Percentiles rank a stretch among this genome's conserved stretches.
These are phyloP conservation scores for Proteles cristata DNA, from an alignment of 2,113 vertebrate genomes.

Conservation along the genomic window DNA sequence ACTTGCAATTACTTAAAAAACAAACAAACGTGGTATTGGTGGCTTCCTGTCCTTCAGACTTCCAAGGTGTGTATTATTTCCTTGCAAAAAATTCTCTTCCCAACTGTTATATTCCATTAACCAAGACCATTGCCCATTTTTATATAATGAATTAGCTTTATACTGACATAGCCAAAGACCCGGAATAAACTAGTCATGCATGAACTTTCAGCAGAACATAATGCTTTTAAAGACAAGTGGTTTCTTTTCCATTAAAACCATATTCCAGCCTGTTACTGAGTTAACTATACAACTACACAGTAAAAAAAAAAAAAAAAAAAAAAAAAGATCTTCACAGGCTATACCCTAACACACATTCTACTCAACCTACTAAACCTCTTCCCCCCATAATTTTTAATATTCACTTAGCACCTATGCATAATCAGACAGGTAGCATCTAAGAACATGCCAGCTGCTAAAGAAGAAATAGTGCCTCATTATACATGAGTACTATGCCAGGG, in stretches of 20 bases:
- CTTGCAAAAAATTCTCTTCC: conserved; percentile 45
- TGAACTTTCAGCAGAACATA: conserved; percentile 21
- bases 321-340: not conserved
- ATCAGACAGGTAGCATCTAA: not conserved
- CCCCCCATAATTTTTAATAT: conserved; percentile 1
- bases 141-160: conserved; percentile 25
- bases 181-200: conserved; percentile 14
- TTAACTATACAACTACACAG: not conserved
- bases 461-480: not conserved
- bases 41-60: conserved; percentile 2
- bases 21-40: not conserved
- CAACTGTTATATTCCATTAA: conserved; percentile 30
- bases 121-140: not conserved
- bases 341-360: not conserved
- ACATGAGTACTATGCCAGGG: not conserved
- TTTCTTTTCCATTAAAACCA: conserved; percentile 44
- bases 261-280: conserved; percentile 19
- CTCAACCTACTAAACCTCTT: not conserved
- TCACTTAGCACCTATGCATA: not conserved
- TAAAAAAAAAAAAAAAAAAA: not conserved
- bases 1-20: not conserved
- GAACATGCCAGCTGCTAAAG: not conserved
- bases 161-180: conserved; percentile 39
- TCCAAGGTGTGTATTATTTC: conserved; percentile 25
- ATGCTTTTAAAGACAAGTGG: conserved; percentile 5